Evolutionary conservation across 1,140 invertebrate species (phyloP), one percentile per base, ranked within the genome.

Genomic region (Mylabris phalerata): DNA sequence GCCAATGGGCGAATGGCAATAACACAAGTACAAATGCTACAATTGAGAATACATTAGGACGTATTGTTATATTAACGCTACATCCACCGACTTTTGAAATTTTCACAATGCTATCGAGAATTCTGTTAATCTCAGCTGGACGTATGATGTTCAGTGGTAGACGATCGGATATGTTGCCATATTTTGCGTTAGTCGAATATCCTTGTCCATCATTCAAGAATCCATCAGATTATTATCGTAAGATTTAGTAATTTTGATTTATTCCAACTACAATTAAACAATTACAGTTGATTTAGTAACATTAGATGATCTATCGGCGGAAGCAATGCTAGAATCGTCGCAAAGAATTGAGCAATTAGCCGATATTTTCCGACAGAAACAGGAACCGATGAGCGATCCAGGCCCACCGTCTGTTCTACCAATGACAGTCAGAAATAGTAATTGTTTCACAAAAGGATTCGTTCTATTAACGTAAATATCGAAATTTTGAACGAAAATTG

Each of bases 201-300:
- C 93, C 93, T 0, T 97, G 93, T 77, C 94, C 94, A 9, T 87
- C 92, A 0, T 96, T 91, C 71, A 97, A 97, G 75, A 98, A 98
- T 74, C 93, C 94, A 46, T 93, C 92, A 1, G 93, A 97, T 78
- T 97, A 97, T 73, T 97, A 96, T 72, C 79, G 93, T 95, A 77
- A 85, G 87, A 84, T 63, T 25, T 45, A 19, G 19, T 19, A 19
- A 19, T 19, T 19, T 19, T 19, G 19, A 19, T 19, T 19, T 19
- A 19, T 19, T 19, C 1, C 19, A 39, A 39, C n/a, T 50, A 26
- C 49, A 50, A 41, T 50, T 10, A 48, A 50, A 13, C 39, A 13
- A 7, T 59, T 59, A 1, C 71, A 95, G 92, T 97, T 72, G 93
- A 96, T 73, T 75, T 96, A 58, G 93, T 96, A 4, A 97, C 94